Evolutionary conservation across 2,888 invertebrate species (phyloP), one percentile per base, ranked within the genome.

Genomic region (Tineola bisselliella): DNA sequence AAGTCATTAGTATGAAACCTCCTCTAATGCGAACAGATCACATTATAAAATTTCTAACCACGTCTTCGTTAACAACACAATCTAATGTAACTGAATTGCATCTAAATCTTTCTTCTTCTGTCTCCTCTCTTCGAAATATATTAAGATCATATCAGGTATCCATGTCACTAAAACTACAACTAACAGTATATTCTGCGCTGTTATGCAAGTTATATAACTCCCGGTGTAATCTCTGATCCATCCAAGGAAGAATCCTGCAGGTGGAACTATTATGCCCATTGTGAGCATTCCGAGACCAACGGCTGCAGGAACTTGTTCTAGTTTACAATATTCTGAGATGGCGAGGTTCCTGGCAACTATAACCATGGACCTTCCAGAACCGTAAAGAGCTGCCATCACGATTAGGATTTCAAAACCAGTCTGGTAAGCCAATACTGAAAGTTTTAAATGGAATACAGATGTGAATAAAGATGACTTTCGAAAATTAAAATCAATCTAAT

Each of bases 271-370:
- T 1, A 92, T 70, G 2, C 92, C 92, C 83, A 92, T 92, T 0
- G 89, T 87, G 58, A 93, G 84, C 93, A 93, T 93, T 65, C 91
- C 92, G 1, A 93, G 79, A 0, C 93, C 93, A 1, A 93, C 87
- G 0, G 92, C 93, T 0, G 92, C 90, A 0, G 93, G 90, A 0
- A 93, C 90, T 63, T 89, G 84, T 0, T 86, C 84, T 64, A 76
- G 62, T 12, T 81, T 79, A 65, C 90, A 90, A 69, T 91, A 84
- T 65, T 91, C 91, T 0, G 92, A 90, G 59, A 93, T 89, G 0
- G 91, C 89, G 48, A 93, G 82, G 70, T 92, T 92, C 69, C 92
- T 90, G 64, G 91, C 91, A 0, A 93, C 90, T n/a, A 93, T 90
- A 0, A 92, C 90, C 68, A 91, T 90, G 59, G 93, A 92, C 65